Base-by-base conservation (phyloP, 2,113 vertebrate genomes). In the Oreocharis arfaki region DNA sequence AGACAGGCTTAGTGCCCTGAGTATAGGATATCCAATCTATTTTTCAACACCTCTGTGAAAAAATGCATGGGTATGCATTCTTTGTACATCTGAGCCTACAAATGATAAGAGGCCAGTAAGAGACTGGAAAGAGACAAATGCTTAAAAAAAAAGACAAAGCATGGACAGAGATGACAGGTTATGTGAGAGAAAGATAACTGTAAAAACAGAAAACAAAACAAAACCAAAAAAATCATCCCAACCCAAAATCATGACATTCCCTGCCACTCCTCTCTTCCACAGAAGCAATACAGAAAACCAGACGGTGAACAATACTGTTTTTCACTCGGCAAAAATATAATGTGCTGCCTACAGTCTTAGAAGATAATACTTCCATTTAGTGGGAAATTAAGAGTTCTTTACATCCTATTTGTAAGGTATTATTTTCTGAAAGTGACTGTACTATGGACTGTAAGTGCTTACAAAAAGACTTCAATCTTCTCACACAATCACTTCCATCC, bases 261-360 rank as follows among this genome's bases (percentile, higher is more conserved):
- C 6, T 0, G 0, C 5, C 3, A 11, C 5, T 46, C 11, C 8
- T 7, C 14, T 60, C 27, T 57, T 80, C 21, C 41, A 49, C 32
- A 79, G 78, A 74, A 60, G 12, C 6, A 53, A 19, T 21, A 68
- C 8, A 74, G 13, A 39, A 90, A 69, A 74, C 9, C 50, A 74
- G 8, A 84, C 11, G 18, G 10, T 33, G 6, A 92, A 61, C 17
- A 52, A 18, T 33, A 74, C 6, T 49, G 10, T 5, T 7, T 63
- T 79, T 33, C 4, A 28, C 33, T 24, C 57, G 39, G 30, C 27
- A 68, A 69, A 68, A 87, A 50, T 5, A 5, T 32, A 60, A 50
- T 10, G 12, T 20, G 14, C n/a, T 81, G 50, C 27, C 84, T 84
- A 33, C 63, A 46, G 7, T 42, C 21, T 84, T 44, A 77, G 33